Evolutionary conservation across 53 echinoderm and acorn worm genomes (phyloP).

Genomic region (Astropecten irregularis): DNA sequence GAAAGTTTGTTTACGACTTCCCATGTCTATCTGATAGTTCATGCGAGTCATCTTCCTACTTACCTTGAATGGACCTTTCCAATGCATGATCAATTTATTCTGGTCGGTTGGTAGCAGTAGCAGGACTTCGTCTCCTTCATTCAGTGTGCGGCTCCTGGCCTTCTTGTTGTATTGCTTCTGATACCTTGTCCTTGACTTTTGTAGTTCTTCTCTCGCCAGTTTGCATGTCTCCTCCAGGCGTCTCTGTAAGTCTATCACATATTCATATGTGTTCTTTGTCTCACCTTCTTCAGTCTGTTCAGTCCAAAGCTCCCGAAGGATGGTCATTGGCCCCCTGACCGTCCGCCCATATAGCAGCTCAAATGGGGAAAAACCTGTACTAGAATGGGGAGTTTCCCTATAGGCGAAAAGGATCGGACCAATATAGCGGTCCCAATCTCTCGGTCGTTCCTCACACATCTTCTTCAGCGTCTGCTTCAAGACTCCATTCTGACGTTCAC

Average conservation of each 20-base stretch:
- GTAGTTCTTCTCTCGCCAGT: constrained; percentile 30
- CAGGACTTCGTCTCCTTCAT: not conserved
- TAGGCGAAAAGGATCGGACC: constrained; percentile 45
- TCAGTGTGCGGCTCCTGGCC: not conserved
- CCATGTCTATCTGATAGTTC: not conserved
- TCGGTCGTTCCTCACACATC: constrained; percentile 56
- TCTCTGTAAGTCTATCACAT: constrained; percentile 25
- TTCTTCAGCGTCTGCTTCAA: constrained; percentile 55
- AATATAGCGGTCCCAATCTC: constrained; percentile 57
- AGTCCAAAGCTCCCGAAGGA: constrained; percentile 56
- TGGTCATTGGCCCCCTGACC: constrained; percentile 55
- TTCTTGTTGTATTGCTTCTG: constrained; percentile 45
- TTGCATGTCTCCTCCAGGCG: constrained; percentile 47
- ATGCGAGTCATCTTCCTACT: not conserved
- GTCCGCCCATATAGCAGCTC: constrained; percentile 50
- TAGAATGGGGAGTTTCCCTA: constrained; percentile 32
- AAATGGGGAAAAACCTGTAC: constrained; percentile 54
- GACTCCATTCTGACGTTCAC: constrained; percentile 31
- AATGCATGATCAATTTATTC: not conserved
- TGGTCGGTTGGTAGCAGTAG: not conserved
- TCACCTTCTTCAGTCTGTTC: not conserved
- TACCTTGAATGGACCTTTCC: not conserved
- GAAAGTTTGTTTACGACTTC: not conserved
- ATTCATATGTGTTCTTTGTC: constrained; percentile 41
- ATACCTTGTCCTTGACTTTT: constrained; percentile 29